phyloP scores from a whole-genome alignment of 2,888 invertebrate species.

The Cryptocheilus praepositus region DNA sequence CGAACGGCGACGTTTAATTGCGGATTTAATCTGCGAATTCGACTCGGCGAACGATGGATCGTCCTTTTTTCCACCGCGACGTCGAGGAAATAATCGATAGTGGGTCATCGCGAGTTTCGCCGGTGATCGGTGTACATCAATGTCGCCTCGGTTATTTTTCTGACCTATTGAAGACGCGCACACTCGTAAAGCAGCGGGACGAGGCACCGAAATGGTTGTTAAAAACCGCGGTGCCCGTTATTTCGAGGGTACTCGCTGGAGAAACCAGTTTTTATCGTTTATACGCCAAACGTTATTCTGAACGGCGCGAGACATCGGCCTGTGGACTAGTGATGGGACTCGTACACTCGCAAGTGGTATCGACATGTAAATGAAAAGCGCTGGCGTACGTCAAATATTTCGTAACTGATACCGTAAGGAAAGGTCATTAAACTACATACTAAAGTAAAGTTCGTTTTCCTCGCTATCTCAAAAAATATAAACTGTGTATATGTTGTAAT shows the following conservation, averaged over 20 bases:
- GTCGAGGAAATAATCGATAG: constrained; percentile 10
- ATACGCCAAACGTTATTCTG: constrained; percentile 48
- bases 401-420: too few species aligned
- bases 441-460: too few species aligned
- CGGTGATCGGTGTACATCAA: neutral
- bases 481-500: too few species aligned
- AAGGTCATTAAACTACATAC: too few species aligned
- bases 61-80: neutral
- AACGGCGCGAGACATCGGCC: constrained; percentile 6
- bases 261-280: constrained; percentile 60
- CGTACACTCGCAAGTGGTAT: too few species aligned
- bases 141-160: constrained; percentile 13
- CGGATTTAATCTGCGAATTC: neutral
- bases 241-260: constrained; percentile 44
- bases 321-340: too few species aligned
- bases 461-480: too few species aligned
- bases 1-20: too few species aligned
- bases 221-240: constrained; percentile 42
- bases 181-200: constrained; percentile 10
- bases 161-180: constrained; percentile 36
- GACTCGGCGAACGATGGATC: neutral
- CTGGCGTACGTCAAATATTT: too few species aligned
- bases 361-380: too few species aligned
- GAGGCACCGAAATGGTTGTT: constrained; percentile 22
- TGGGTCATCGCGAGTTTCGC: constrained; percentile 31